phyloP scores from a whole-genome alignment of 2,113 vertebrate genomes.

The Eolophus roseicapilla region DNA sequence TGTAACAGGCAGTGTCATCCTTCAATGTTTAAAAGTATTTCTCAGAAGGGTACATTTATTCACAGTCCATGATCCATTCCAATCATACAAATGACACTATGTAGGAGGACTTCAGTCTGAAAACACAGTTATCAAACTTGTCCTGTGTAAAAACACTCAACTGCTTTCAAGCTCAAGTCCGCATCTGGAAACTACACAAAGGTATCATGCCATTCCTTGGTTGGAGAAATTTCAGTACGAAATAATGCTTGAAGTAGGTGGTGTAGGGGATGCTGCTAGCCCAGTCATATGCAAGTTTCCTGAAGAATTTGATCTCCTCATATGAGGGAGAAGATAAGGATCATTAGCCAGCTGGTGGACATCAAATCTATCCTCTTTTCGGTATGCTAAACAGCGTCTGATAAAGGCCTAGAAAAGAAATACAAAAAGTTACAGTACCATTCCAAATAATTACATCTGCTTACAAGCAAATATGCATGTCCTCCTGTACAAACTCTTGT shows the following conservation, averaged over 20 bases:
- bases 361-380: constrained; percentile 96
- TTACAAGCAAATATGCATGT: not conserved
- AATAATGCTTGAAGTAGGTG: constrained; percentile 89
- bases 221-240: constrained; percentile 85
- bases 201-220: constrained; percentile 66
- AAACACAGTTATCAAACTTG: constrained; percentile 70
- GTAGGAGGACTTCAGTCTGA: constrained; percentile 65
- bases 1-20: constrained; percentile 65
- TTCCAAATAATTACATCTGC: not conserved
- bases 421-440: not conserved
- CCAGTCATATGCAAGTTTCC: constrained; percentile 93
- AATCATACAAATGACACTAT: constrained; percentile 67
- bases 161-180: constrained; percentile 74
- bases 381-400: constrained; percentile 95
- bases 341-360: constrained; percentile 96
- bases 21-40: constrained; percentile 56
- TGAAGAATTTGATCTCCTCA: constrained; percentile 97
- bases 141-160: constrained; percentile 72
- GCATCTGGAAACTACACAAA: constrained; percentile 76
- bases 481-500: not conserved
- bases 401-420: constrained; percentile 87
- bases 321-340: constrained; percentile 96
- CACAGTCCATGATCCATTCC: constrained; percentile 74
- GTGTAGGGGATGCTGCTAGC: constrained; percentile 81
- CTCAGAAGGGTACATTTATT: constrained; percentile 67